Conservation (phyloP, 1,140 invertebrate species). For the Steinernema feltiae region DNA sequence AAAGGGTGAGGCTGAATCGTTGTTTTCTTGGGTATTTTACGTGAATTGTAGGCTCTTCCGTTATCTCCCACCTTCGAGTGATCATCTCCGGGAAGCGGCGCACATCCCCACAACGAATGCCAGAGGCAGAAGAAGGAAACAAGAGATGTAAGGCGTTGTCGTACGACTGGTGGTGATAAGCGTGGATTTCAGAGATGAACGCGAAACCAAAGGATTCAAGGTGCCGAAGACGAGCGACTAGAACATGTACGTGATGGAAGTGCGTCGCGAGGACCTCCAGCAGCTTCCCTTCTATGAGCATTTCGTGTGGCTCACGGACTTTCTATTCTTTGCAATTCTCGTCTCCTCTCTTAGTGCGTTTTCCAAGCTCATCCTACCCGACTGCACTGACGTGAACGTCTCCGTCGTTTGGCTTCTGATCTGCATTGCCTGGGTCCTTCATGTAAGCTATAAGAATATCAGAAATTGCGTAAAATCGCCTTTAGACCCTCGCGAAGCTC, state of each 20-base stretch:
- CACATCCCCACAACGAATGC: not conserved
- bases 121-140: not conserved
- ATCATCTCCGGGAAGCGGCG: not conserved
- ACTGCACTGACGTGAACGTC: not conserved
- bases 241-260: not conserved
- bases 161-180: not conserved
- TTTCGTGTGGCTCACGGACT: conserved; percentile 1
- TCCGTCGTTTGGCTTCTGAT: conserved; percentile 8
- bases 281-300: conserved; percentile 16
- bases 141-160: not conserved
- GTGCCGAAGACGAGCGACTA: conserved; percentile 5
- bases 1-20: too few species aligned
- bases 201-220: conserved; percentile 3
- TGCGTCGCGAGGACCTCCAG: not conserved
- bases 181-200: not conserved
- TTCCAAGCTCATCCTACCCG: not conserved
- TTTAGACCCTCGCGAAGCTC: not conserved
- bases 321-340: conserved; percentile 3
- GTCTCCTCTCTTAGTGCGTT: not conserved
- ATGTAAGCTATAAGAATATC: not conserved
- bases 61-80: conserved; percentile 1
- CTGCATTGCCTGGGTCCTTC: not conserved
- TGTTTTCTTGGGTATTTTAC: too few species aligned
- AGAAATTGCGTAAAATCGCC: too few species aligned
- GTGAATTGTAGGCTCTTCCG: not conserved